Percentiles rank a stretch among this genome's conserved stretches.
Evolutionary conservation across 2,113 vertebrate genomes (phyloP).

Genomic region (Hydropotes inermis): DNA sequence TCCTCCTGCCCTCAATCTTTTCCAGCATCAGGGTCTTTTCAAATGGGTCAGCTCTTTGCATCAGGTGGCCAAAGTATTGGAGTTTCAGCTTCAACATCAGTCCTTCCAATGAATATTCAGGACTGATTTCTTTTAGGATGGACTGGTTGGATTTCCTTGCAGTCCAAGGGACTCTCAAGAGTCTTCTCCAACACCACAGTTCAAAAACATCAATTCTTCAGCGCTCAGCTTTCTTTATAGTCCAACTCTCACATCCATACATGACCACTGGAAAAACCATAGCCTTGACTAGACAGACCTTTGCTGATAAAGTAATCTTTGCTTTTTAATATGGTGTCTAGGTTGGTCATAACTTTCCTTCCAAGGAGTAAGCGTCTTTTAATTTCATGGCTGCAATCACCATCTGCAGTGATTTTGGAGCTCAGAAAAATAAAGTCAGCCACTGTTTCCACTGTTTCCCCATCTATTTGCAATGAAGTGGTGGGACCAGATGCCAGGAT

Average conservation of each 20-base stretch:
- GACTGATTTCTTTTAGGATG: background rate
- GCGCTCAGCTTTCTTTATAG: background rate
- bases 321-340: background rate
- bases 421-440: background rate
- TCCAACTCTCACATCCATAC: background rate
- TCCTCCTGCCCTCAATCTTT: background rate
- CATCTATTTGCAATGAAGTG: background rate
- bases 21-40: background rate
- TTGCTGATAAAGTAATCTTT: background rate
- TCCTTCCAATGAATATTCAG: background rate
- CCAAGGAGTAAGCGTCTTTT: background rate
- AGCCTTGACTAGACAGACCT: background rate
- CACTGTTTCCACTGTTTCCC: background rate
- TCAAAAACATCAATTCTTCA: background rate
- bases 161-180: background rate
- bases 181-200: background rate
- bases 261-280: background rate
- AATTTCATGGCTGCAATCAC: background rate
- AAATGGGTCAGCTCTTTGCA: background rate
- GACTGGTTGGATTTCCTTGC: background rate
- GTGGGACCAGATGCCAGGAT: rapidly evolving
- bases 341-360: background rate
- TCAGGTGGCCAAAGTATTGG: background rate
- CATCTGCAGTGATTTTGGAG: background rate
- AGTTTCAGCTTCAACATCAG: background rate